Conservation (phyloP, 2,888 invertebrate genomes). For the Epistrophella euchroma region DNA sequence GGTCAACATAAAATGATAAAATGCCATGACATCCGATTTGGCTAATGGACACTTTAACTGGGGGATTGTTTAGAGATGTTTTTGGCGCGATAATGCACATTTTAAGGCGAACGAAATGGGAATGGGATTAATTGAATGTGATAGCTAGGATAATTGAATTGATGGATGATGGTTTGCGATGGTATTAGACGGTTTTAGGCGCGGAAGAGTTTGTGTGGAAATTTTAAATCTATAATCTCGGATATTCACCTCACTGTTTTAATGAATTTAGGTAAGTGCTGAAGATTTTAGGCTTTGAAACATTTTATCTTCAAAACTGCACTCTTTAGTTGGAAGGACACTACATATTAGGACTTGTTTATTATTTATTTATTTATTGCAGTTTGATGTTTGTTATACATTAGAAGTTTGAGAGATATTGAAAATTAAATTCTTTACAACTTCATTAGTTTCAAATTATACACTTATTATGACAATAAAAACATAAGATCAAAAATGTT, state of each 20-base stretch:
- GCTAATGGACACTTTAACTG: constrained; percentile 66
- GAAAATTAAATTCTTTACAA: too few relatives aligned
- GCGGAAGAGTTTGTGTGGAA: neutral
- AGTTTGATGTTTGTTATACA: too few relatives aligned
- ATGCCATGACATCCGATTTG: constrained; percentile 68
- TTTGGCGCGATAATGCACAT: constrained; percentile 37
- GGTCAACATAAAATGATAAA: constrained; percentile 67
- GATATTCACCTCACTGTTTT: neutral
- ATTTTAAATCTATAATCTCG: neutral
- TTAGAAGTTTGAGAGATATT: too few relatives aligned
- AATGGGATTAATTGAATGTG: constrained; percentile 33
- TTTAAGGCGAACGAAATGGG: constrained; percentile 13
- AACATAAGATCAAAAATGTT: too few relatives aligned
- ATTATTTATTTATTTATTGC: too few relatives aligned
- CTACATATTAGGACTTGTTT: too few relatives aligned
- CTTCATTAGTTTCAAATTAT: too few relatives aligned
- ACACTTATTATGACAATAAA: too few relatives aligned
- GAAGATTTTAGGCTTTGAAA: too few relatives aligned
- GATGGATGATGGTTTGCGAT: neutral
- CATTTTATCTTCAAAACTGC: too few relatives aligned
- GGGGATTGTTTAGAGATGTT: constrained; percentile 43
- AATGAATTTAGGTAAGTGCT: neutral
- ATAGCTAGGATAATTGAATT: constrained; percentile 31
- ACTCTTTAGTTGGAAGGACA: too few relatives aligned
- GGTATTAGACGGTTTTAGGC: neutral